A percentile compares a stretch with the other conserved stretches of the same genome.
These are phyloP conservation scores for Tiliacea citrago DNA, from an alignment of 2,888 invertebrate genomes.

Conservation along the genomic window DNA sequence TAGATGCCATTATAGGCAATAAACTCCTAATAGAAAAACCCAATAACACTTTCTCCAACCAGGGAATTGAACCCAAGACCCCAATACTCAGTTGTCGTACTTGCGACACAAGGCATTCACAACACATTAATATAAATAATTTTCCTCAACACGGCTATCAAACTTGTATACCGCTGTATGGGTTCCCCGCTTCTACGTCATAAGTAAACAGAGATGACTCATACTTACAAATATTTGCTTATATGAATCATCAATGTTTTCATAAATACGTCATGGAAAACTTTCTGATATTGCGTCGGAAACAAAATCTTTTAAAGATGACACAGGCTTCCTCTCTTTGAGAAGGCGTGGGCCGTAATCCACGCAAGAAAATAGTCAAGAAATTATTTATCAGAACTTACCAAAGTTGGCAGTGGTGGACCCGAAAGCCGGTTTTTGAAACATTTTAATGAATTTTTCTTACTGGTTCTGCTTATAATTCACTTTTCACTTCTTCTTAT, in stretches of 20 bases:
- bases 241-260: conserved; percentile 15
- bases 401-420: conserved; percentile 81
- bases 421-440: conserved; percentile 85
- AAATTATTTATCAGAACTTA: conserved; percentile 46
- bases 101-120: too few relatives aligned
- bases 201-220: conserved; percentile 10
- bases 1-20: too few relatives aligned
- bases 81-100: too few relatives aligned
- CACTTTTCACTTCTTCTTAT: conserved; percentile 23
- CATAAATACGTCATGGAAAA: conserved; percentile 8
- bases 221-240: conserved; percentile 8
- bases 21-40: too few relatives aligned
- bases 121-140: not conserved
- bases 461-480: conserved; percentile 35
- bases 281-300: not conserved
- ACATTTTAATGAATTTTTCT: conserved; percentile 72
- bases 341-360: too few relatives aligned
- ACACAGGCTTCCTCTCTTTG: too few relatives aligned
- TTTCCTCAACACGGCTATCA: conserved; percentile 16
- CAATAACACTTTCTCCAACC: too few relatives aligned
- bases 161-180: not conserved
- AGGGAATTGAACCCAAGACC: too few relatives aligned
- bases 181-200: conserved; percentile 1
- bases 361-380: too few relatives aligned
- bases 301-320: too few relatives aligned